Base-by-base conservation (phyloP, 2,888 invertebrate genomes). In the Metellina segmentata region DNA sequence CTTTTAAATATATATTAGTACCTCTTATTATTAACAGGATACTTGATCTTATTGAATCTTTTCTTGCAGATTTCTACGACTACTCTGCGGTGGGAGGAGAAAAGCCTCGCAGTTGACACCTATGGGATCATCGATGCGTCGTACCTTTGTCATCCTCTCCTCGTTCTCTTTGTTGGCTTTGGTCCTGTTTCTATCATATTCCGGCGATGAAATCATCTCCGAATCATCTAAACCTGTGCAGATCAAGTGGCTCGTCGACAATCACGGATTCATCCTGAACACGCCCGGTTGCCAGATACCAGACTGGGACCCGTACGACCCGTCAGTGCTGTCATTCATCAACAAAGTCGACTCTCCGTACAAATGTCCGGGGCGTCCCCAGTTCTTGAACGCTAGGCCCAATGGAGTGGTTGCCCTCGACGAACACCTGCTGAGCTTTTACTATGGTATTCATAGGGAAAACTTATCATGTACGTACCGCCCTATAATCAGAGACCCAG, bases 231-330 rank as follows among this genome's bases (percentile, higher is more conserved):
- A 89, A 52, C 89, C 81, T 9, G 48, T 82, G 1, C 92, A 85
- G 61, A 71, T 92, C 19, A 92, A 89, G 78, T 89, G 85, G 85
- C 49, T 86, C 19, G 82, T 89, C 69, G 90, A 90, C 49, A 83
- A 81, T 34, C 89, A 85, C 34, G 93, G 92, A 4, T 93, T 91
- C 79, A 61, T 92, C 19, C 81, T 93, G 51, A 89, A 93, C 52
- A 93, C 93, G 5, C 85, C 92, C 2, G 92, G 93, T 9, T 93
- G 93, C 71, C 91, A 88, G 11, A 93, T 93, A 48, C 93, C 93
- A 34, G 91, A 93, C 16, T 93, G 93, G 91, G 92, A 93, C 51
- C 92, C 93, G 4, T 93, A 92, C 48, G 93, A 93, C 53, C 86
- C 92, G 9, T 90, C 90, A 9, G 93, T 93, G n/a, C 53, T 69